phyloP scores from a whole-genome alignment of 2,797 vertebrate genomes.

The Chaetodon trifasciatus region DNA sequence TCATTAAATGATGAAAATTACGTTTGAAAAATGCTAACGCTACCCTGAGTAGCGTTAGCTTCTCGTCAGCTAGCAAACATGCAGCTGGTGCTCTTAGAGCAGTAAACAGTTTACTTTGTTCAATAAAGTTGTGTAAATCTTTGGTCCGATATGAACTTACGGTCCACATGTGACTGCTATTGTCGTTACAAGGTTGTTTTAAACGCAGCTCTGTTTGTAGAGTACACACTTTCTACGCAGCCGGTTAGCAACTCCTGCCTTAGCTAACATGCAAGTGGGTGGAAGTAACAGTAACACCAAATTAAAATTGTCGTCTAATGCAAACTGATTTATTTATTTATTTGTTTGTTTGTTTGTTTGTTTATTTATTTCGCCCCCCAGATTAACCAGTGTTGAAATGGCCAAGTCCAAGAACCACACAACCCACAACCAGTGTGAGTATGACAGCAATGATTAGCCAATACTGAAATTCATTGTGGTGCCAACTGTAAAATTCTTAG shows the following conservation, averaged over 20 bases:
- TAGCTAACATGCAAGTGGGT: background rate
- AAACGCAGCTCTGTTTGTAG: accelerated
- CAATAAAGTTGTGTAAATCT: accelerated
- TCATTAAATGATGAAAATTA: background rate
- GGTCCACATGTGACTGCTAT: accelerated
- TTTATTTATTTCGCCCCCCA: constrained; percentile 26
- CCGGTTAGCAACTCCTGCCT: background rate
- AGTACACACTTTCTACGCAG: accelerated
- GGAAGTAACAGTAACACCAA: background rate
- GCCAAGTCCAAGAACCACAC: constrained; percentile 99
- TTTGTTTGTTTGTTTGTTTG: no score
- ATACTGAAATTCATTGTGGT: background rate
- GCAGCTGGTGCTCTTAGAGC: accelerated
- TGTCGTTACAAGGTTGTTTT: accelerated
- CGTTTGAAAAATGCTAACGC: constrained; percentile 16
- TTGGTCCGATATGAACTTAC: accelerated
- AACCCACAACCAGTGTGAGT: constrained; percentile 98
- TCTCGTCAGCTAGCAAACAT: background rate
- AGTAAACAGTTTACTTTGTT: accelerated
- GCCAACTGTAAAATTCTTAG: no score
- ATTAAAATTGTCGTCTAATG: accelerated
- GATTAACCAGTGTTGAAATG: constrained; percentile 85
- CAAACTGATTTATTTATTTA: background rate
- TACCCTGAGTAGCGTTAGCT: background rate
- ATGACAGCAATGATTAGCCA: accelerated